A percentile compares a stretch with the other conserved stretches of the same genome.
phyloP scores from a whole-genome alignment of 2,797 vertebrate genomes.

The Darevskia mixta region DNA sequence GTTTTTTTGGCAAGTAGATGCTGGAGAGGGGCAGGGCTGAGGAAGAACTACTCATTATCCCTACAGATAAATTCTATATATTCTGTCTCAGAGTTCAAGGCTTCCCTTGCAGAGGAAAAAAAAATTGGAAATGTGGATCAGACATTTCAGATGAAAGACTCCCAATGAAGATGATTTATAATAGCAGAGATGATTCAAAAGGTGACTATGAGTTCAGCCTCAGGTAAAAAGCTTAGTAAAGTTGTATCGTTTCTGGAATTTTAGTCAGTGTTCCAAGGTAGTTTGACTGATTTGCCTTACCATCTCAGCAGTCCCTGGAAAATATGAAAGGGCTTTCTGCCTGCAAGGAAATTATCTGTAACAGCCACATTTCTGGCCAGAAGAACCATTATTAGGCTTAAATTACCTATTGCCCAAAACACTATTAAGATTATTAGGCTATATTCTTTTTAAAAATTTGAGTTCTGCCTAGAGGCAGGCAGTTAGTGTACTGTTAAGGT shows the following conservation, averaged over 20 bases:
- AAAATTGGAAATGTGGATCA: slow-evolving; percentile 38
- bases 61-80: slow-evolving; percentile 24
- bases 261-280: slow-evolving; percentile 49
- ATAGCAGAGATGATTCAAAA: slow-evolving; percentile 37
- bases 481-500: neutral
- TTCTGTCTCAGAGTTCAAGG: neutral
- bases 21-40: neutral
- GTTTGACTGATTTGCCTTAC: slow-evolving; percentile 34
- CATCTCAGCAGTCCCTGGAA: slow-evolving; percentile 41
- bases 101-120: slow-evolving; percentile 6
- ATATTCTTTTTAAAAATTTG: neutral
- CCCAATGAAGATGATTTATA: slow-evolving; percentile 47
- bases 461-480: neutral
- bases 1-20: slow-evolving; percentile 23
- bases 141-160: slow-evolving; percentile 39
- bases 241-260: slow-evolving; percentile 61
- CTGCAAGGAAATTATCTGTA: slow-evolving; percentile 26
- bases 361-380: slow-evolving; percentile 1
- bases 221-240: slow-evolving; percentile 61
- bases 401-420: slow-evolving; percentile 9
- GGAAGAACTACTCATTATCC: slow-evolving; percentile 37
- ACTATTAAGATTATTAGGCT: slow-evolving; percentile 28
- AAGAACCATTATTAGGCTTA: neutral
- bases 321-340: slow-evolving; percentile 59
- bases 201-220: slow-evolving; percentile 15